Base-by-base conservation (phyloP, 2,797 vertebrate species). In the Alosa sapidissima region DNA sequence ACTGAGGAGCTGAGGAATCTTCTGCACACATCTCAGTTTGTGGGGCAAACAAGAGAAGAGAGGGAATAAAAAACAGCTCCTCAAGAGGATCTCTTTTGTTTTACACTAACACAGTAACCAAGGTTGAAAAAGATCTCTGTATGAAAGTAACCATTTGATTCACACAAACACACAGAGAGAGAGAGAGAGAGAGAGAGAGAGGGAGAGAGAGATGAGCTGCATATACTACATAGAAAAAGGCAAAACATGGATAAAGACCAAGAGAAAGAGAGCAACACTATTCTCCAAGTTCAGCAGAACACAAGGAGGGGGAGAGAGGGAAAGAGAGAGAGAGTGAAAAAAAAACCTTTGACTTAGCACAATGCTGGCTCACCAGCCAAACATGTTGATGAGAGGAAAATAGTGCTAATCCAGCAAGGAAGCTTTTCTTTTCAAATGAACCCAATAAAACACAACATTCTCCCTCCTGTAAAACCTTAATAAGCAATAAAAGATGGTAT, bases 391-490 rank as follows among this genome's bases (percentile, higher is more conserved):
- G 92, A 93, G 92, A 92, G 91, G 90, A 94, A 94, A 94, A 94
- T 93, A 91, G 90, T 92, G 93, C 92, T 91, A 94, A 95, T 94
- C 92, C 93, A 93, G 92, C 92, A 92, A 91, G 91, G 93, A 94
- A 92, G 91, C 92, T 91, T 91, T 94, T 94, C 91, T 92, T 91
- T 92, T 91, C 91, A 92, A 93, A 94, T 94, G 92, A 94, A 94
- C 90, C 91, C 91, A 93, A 93, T 94, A 93, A 95, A 94, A 94
- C 91, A 91, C 90, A 89, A 88, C 89, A 45, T 60, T 83, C 91
- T 89, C 89, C 91, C 91, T 87, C 90, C 90, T 89, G 90, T 90
- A 94, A 92, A 91, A 91, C 91, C 92, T 91, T 93, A 92, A 94
- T 93, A 92, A 94, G 92, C 92, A 91, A 92, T 94, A 93, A 94